phyloP scores from a whole-genome alignment of 2,797 vertebrate genomes.

The Zonotrichia albicollis region DNA sequence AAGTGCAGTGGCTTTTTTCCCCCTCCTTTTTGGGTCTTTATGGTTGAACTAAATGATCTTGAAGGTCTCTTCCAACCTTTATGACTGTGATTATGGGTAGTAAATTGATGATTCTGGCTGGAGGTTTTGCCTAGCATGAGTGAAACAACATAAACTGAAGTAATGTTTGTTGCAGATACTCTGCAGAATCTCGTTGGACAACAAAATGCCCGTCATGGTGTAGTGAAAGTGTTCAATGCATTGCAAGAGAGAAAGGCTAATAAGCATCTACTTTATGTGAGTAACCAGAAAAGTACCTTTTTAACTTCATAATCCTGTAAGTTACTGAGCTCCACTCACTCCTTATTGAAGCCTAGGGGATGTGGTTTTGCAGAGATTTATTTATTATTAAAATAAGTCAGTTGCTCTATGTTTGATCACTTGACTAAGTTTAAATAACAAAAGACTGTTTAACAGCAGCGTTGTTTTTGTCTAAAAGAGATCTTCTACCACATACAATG shows the following conservation, averaged over 20 bases:
- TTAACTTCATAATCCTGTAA: neutral
- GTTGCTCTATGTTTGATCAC: neutral
- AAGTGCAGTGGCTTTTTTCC: neutral
- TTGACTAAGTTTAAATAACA: neutral
- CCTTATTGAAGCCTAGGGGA: neutral
- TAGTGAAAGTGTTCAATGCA: slow-evolving; percentile 96
- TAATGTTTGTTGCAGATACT: slow-evolving; percentile 82
- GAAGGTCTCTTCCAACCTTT: neutral
- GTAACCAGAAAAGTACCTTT: slow-evolving; percentile 49
- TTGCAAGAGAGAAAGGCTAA: slow-evolving; percentile 96
- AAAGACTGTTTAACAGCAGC: neutral
- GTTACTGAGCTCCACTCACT: neutral
- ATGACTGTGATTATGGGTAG: neutral
- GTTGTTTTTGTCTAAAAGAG: neutral
- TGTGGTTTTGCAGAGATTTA: neutral
- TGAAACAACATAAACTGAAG: neutral
- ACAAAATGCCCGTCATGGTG: slow-evolving; percentile 94
- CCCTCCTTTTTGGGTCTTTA: neutral
- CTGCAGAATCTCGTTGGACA: slow-evolving; percentile 97
- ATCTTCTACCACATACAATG: neutral
- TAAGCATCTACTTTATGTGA: slow-evolving; percentile 97
- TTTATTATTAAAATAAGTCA: neutral
- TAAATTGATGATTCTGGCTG: neutral
- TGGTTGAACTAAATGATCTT: neutral
- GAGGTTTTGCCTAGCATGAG: neutral